Conservation (phyloP, 2,113 vertebrate species). For the Garra rufa region DNA sequence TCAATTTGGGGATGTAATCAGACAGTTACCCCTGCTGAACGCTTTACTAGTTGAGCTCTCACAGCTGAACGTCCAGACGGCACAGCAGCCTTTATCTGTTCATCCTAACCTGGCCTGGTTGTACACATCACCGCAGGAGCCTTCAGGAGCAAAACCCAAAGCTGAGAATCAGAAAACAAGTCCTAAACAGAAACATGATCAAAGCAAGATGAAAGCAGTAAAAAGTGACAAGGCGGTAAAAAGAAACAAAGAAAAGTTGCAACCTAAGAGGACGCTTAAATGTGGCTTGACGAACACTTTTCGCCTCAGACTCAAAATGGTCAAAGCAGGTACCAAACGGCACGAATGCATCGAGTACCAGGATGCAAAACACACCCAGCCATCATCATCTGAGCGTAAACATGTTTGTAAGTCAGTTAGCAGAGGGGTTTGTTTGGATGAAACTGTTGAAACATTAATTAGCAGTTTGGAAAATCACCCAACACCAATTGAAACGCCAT, state of each 20-base stretch:
- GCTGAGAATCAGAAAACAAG: conserved; percentile 7
- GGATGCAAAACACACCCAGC: conserved; percentile 36
- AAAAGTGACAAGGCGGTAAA: conserved; percentile 42
- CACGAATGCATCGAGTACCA: conserved; percentile 77
- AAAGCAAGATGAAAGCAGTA: not conserved
- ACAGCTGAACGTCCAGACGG: conserved; percentile 69
- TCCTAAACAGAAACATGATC: conserved; percentile 48
- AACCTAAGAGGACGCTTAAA: conserved; percentile 71
- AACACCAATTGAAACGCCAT: not conserved
- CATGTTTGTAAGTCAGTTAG: conserved; percentile 36
- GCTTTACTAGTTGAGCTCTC: conserved; percentile 86
- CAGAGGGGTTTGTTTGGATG: conserved; percentile 59
- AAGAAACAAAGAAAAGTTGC: conserved; percentile 45
- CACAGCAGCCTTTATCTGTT: conserved; percentile 55
- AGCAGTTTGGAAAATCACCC: conserved; percentile 44
- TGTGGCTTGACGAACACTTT: conserved; percentile 88
- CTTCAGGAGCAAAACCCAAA: conserved; percentile 1
- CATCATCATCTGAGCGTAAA: conserved; percentile 30
- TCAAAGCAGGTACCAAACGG: conserved; percentile 68
- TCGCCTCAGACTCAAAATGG: conserved; percentile 80
- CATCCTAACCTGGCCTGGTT: conserved; percentile 73
- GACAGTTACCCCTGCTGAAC: conserved; percentile 84
- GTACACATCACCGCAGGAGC: conserved; percentile 60
- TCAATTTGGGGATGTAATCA: conserved; percentile 61
- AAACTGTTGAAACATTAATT: conserved; percentile 71